These are phyloP conservation scores for Indicator indicator DNA, from an alignment of 2,113 vertebrate genomes.

Conservation along the genomic window DNA sequence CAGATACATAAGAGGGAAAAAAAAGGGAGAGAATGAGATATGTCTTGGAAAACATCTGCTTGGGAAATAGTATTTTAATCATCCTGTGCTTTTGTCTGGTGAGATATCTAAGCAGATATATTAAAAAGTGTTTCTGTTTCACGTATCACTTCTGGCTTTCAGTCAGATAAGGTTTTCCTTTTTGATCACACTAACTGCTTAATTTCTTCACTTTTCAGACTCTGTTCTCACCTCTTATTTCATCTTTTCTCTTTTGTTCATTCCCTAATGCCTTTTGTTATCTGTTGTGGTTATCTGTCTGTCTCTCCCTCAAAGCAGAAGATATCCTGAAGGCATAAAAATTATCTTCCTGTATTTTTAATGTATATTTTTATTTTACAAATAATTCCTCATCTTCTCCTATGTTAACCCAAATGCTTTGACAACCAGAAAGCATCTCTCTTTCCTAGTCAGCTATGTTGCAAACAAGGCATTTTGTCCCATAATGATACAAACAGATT, in stretches of 20 bases:
- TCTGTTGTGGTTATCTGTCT: background rate
- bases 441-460: background rate
- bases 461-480: background rate
- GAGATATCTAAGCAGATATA: background rate
- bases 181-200: conserved; percentile 46
- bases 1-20: background rate
- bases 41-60: background rate
- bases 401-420: background rate
- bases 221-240: conserved; percentile 57
- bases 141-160: conserved; percentile 15
- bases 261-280: conserved; percentile 49
- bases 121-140: conserved; percentile 43
- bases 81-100: background rate
- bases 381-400: background rate
- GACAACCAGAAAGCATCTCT: background rate
- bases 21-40: background rate
- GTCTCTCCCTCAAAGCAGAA: background rate
- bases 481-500: background rate
- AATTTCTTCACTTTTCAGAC: conserved; percentile 29
- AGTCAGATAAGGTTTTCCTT: conserved; percentile 38
- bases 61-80: background rate
- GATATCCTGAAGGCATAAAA: conserved; percentile 57
- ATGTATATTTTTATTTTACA: conserved; percentile 35
- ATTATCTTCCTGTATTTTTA: conserved; percentile 36
- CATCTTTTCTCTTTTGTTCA: conserved; percentile 43